phyloP scores from a whole-genome alignment of 1,140 invertebrate genomes.

The Orchesella cincta region DNA sequence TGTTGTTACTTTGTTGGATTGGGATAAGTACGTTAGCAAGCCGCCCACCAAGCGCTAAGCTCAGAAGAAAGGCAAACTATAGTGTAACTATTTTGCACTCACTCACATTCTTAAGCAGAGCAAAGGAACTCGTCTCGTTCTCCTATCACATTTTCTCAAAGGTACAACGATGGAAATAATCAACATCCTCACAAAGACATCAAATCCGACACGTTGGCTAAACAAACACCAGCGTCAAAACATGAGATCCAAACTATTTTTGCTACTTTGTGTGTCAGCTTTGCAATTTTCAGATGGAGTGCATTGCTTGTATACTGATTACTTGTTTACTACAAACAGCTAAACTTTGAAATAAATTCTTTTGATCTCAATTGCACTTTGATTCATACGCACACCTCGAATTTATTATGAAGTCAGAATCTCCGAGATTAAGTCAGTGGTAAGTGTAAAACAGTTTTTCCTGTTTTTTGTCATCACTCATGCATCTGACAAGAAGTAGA shows the following conservation, averaged over 20 bases:
- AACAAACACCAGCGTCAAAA: not conserved
- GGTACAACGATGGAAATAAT: not conserved
- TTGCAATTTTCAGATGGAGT: not conserved
- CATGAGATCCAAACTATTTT: not conserved
- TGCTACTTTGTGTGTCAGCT: not conserved
- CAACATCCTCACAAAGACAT: not conserved
- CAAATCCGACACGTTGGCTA: not conserved
- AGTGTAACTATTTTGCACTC: not conserved
- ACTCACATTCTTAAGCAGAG: not conserved
- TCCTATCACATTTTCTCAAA: slow-evolving; percentile 16
- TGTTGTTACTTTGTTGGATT: slow-evolving; percentile 14
- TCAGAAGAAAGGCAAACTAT: not conserved
- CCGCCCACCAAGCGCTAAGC: not conserved
- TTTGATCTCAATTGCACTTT: too few species aligned
- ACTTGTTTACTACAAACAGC: too few species aligned
- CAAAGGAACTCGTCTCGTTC: not conserved
- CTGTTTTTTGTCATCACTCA: too few species aligned
- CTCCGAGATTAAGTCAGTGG: too few species aligned
- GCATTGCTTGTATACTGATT: not conserved
- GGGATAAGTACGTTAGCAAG: not conserved
- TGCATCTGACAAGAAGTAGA: too few species aligned
- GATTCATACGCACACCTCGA: too few species aligned
- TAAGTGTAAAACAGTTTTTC: too few species aligned
- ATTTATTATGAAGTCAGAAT: too few species aligned
- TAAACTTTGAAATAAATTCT: too few species aligned